Evolutionary conservation across 2,113 vertebrate genomes (phyloP).

Genomic region (Prolemur simus): DNA sequence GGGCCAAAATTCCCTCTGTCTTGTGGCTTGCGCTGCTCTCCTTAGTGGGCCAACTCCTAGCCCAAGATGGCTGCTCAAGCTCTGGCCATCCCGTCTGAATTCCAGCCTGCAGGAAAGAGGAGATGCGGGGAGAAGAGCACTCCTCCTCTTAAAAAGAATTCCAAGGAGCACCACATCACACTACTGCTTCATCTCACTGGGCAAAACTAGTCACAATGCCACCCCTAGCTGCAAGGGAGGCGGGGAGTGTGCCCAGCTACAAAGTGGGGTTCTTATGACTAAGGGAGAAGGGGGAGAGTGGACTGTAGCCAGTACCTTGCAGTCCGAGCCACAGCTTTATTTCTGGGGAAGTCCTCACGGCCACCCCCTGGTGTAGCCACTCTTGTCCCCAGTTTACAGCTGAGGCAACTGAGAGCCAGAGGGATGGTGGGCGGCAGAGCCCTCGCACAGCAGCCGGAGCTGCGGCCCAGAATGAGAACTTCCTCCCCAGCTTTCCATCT

Average conservation of each 20-base stretch:
- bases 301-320: too few species aligned
- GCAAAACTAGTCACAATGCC: neutral
- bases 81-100: neutral
- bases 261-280: neutral
- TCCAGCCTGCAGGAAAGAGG: neutral
- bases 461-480: neutral
- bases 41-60: neutral
- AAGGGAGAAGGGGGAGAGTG: neutral
- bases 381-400: neutral
- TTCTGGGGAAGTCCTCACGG: neutral
- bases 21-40: neutral
- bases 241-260: neutral
- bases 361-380: neutral
- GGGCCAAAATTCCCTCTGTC: neutral
- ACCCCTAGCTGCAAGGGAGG: too few species aligned
- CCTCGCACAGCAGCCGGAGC: neutral
- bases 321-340: neutral
- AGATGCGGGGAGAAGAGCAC: neutral
- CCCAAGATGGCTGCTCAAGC: neutral
- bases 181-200: neutral
- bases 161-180: neutral
- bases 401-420: neutral
- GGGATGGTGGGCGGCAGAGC: neutral
- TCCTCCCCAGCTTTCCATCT: neutral
- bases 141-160: neutral